These are phyloP conservation scores for Cynocephalus volans DNA, from an alignment of 2,113 vertebrate genomes.

Conservation along the genomic window DNA sequence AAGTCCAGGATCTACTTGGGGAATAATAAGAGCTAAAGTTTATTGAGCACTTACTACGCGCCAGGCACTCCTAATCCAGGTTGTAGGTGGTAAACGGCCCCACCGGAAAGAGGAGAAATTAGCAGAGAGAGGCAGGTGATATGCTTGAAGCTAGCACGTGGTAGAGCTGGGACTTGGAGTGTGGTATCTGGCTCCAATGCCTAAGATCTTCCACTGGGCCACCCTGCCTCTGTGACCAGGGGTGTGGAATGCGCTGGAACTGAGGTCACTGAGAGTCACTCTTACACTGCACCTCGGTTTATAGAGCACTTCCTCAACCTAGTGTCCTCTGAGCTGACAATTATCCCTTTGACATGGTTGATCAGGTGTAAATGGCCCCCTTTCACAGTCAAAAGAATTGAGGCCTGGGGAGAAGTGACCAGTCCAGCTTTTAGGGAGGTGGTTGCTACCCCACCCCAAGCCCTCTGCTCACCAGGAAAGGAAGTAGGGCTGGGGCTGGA, in stretches of 20 bases:
- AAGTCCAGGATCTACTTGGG: background rate
- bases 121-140: background rate
- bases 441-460: no score
- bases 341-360: background rate
- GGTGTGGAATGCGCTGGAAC: background rate
- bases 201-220: background rate
- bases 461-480: background rate
- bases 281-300: background rate
- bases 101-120: background rate
- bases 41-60: background rate
- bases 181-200: background rate
- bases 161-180: background rate
- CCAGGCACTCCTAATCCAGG: background rate
- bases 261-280: background rate
- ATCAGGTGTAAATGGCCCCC: background rate
- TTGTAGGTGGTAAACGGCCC: background rate
- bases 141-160: background rate
- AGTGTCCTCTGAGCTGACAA: background rate
- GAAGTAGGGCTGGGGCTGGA: background rate
- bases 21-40: background rate
- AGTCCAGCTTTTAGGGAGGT: background rate
- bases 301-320: background rate
- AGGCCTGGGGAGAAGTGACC: background rate
- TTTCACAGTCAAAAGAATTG: background rate
- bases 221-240: background rate